Conservation (phyloP, 64 coral and sea anemone genomes). For the Acropora tenuis region DNA sequence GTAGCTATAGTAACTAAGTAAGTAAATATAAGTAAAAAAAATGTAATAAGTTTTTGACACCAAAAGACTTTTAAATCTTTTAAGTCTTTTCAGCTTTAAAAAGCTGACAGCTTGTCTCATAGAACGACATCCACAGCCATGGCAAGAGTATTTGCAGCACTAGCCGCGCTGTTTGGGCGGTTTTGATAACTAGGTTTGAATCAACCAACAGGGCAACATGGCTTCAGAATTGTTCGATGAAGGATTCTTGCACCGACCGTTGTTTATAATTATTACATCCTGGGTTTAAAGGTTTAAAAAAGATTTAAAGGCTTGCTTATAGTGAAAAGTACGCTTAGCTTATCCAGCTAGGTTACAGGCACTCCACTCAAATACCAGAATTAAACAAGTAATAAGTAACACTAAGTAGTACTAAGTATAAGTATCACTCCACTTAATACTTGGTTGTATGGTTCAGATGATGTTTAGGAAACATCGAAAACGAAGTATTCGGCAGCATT, state of each 20-base stretch:
- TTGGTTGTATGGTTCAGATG: conserved; percentile 1
- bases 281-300: neutral
- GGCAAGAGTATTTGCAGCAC: neutral
- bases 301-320: no score
- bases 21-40: neutral
- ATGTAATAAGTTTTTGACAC: conserved; percentile 2
- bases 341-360: no score
- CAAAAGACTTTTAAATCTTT: neutral
- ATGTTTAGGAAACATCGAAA: conserved; percentile 1
- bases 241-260: neutral
- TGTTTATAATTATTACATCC: neutral
- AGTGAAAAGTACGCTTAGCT: no score
- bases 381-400: neutral
- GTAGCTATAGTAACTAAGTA: no score
- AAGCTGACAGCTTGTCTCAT: neutral
- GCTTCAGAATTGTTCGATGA: neutral
- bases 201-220: neutral
- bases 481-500: neutral
- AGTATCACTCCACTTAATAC: neutral
- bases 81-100: neutral
- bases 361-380: neutral
- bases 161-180: neutral
- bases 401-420: neutral
- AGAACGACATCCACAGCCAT: neutral
- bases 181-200: neutral